Base-by-base conservation (phyloP, 2,888 invertebrate genomes). In the Palloptera scutellata region DNA sequence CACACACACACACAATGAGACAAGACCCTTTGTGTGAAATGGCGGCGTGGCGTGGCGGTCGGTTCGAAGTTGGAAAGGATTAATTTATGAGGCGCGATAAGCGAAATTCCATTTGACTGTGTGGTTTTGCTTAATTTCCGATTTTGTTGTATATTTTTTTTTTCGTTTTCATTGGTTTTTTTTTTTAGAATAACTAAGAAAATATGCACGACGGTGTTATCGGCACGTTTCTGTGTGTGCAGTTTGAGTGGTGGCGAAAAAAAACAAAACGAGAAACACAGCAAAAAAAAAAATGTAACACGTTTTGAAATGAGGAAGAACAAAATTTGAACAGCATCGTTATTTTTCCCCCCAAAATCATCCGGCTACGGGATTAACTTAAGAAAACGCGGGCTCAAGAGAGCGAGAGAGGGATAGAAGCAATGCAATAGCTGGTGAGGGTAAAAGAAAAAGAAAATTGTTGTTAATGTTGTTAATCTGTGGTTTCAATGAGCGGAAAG, bases 41-140 rank as follows among this genome's bases (percentile, higher is more conserved):
- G 30, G 30, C 30, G 30, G 30, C 30, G 2, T 30, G 30, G 30
- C 30, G 30, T 30, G 30, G 30, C 30, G 30, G 30, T 30, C 30
- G 58, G 62, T 67, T 63, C 45, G 65, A 68, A 20, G 55, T 48
- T 17, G 66, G 59, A 69, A 69, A 62, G 64, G 66, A 64, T 68
- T 67, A 65, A 81, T 78, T 80, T 80, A 80, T 77, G 79, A 76
- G 77, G 75, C 76, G 79, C 80, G 79, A 79, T 80, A 80, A 80
- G 78, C 79, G 15, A 58, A 19, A 48, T 15, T 64, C n/a, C 30
- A 58, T 51, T 57, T 41, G 74, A 78, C 76, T 75, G 73, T 78
- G 78, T 73, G 76, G 77, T 70, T 77, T 76, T 78, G 78, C 78
- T 79, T 78, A 79, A 79, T 78, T 78, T 78, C 77, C 77, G 77